phyloP scores from a whole-genome alignment of 2,113 vertebrate genomes.

The Rostratula benghalensis region DNA sequence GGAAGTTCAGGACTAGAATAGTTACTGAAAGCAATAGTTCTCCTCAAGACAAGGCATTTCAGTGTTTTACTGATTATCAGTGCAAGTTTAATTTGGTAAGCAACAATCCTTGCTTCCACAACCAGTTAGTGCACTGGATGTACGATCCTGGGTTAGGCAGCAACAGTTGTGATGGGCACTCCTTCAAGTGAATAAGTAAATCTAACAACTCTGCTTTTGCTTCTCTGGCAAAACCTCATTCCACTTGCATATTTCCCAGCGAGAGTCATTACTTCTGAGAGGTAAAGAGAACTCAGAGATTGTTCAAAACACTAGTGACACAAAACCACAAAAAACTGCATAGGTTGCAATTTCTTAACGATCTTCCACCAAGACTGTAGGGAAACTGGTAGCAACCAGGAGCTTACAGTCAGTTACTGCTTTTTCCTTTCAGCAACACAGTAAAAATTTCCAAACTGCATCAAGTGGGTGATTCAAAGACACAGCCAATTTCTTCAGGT shows the following conservation, averaged over 20 bases:
- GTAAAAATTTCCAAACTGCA: neutral
- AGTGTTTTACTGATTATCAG: neutral
- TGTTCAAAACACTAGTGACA: neutral
- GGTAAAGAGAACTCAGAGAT: neutral
- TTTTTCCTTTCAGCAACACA: neutral
- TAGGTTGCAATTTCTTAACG: neutral
- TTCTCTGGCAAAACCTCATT: neutral
- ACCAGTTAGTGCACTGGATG: neutral
- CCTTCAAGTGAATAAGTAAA: neutral
- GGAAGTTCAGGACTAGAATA: neutral
- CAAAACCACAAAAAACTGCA: neutral
- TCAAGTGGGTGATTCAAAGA: neutral
- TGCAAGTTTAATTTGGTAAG: neutral
- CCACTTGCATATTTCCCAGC: neutral
- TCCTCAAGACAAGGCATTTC: neutral
- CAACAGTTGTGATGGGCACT: accelerated
- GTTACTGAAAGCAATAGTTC: neutral
- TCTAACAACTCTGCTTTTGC: neutral
- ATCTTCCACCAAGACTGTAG: neutral
- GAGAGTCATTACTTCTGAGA: neutral
- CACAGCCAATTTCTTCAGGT: neutral
- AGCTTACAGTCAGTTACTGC: neutral
- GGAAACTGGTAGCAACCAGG: neutral
- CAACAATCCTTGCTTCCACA: neutral
- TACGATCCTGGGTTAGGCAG: neutral